These are phyloP conservation scores for Galemys pyrenaicus DNA, from an alignment of 2,113 vertebrate species.

Conservation along the genomic window DNA sequence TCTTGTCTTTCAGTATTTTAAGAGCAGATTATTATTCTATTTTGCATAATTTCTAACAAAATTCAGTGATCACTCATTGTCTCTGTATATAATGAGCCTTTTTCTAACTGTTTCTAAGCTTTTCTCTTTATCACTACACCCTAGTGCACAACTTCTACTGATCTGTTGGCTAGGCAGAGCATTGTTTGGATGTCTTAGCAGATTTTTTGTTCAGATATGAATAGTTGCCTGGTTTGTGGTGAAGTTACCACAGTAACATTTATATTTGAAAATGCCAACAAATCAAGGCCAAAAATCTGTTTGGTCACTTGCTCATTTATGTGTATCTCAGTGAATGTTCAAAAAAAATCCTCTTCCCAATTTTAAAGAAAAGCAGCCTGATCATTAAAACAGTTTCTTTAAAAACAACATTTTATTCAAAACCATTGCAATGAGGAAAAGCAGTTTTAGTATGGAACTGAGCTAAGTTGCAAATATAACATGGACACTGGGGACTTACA, in stretches of 20 bases:
- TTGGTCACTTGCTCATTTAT: not conserved
- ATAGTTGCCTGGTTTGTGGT: not conserved
- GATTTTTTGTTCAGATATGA: not conserved
- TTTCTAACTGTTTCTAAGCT: not conserved
- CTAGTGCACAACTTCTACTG: not conserved
- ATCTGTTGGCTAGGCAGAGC: not conserved
- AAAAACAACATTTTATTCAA: not conserved
- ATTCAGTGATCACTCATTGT: not conserved
- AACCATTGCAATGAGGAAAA: not conserved
- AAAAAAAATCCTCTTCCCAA: not conserved
- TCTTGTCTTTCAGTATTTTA: conserved; percentile 27
- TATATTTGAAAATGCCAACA: not conserved
- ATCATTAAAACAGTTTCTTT: not conserved
- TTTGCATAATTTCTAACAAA: not conserved
- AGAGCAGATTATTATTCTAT: conserved; percentile 13
- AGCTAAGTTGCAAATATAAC: not conserved
- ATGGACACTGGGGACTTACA: not conserved
- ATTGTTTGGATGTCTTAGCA: not conserved
- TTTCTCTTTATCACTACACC: not conserved
- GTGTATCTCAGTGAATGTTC: not conserved
- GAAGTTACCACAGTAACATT: not conserved
- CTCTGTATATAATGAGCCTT: not conserved
- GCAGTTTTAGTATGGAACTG: not conserved
- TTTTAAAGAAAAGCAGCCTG: not conserved
- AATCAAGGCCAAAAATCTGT: not conserved